Evolutionary conservation across 2,888 invertebrate species (phyloP), one percentile per base, ranked within the genome.

Genomic region (Dryomyza anilis): DNA sequence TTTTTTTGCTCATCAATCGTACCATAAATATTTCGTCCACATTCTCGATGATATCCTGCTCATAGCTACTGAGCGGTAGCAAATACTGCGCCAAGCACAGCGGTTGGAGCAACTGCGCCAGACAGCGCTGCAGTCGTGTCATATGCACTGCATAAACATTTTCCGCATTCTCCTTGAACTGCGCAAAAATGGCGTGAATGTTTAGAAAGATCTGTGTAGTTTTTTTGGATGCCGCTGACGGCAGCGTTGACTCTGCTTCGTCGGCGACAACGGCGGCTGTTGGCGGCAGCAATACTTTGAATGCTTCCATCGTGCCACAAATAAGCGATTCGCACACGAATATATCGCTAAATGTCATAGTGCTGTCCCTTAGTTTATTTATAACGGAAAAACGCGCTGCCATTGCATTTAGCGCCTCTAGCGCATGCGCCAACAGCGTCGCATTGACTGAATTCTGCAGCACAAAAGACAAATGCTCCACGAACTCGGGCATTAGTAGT

Each of bases 391-490:
- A 83, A 67, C 81, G 83, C 56, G 86, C 84, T 73, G 86, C 85
- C 8, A 88, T 76, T 29, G 87, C 86, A 73, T 87, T 87, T 5
- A 88, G 78, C 45, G 87, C 86, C 74, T 89, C 89, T 52, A 90
- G 80, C 1, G 87, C 85, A 62, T 86, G 85, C 2, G 85, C 73
- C 10, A 90, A 74, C 2, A 91, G 81, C 19, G 87, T 86, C 70
- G 84, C 85, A 76, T 90, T 91, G 12, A 89, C 88, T 0, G 93
- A 93, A 80, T 91, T 93, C 63, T 85, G 86, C 64, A 95, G 81
- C 69, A 94, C 91, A 76, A 90, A 93, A 69, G 86, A 87, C 48
- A 93, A 79, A 69, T 88, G 85, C 53, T 86, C 84, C 0, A 89
- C 84, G 67, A 88, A 86, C 29, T 85, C 76, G 10, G 84, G 84